Conservation (phyloP, 2,797 vertebrate species). For the Acrossocheilus fasciatus region DNA sequence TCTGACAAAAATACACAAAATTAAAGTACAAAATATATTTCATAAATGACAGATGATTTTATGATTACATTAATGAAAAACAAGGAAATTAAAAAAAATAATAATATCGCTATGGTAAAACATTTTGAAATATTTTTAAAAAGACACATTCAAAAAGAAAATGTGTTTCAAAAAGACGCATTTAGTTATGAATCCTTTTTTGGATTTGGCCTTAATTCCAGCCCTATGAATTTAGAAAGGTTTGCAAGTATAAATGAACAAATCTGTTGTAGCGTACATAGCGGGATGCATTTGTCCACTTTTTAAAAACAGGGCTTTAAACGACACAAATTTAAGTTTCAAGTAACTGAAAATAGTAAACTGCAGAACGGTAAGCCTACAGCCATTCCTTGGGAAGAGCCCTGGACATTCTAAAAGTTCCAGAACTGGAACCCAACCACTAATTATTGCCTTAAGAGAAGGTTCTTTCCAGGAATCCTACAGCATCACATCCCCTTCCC, state of each 20-base stretch:
- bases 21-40: neutral
- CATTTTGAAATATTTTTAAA: neutral
- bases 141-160: neutral
- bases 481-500: conserved; percentile 73
- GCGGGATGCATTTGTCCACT: neutral
- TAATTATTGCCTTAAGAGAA: conserved; percentile 75
- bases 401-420: conserved; percentile 62
- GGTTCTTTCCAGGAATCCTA: conserved; percentile 77
- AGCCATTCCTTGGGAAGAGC: conserved; percentile 39
- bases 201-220: neutral
- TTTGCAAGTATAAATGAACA: neutral
- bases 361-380: conserved; percentile 35
- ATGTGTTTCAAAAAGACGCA: neutral
- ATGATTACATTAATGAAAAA: neutral
- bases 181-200: neutral
- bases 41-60: neutral
- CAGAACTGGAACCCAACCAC: conserved; percentile 69
- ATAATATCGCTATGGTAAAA: neutral
- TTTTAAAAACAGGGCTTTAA: conserved; percentile 1
- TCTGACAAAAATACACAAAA: neutral
- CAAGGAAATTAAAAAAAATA: neutral
- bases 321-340: neutral
- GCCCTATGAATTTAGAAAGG: neutral
- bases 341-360: conserved; percentile 25
- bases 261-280: neutral